phyloP scores from a whole-genome alignment of 1,140 invertebrate genomes.

The Neodiprion fabricii region DNA sequence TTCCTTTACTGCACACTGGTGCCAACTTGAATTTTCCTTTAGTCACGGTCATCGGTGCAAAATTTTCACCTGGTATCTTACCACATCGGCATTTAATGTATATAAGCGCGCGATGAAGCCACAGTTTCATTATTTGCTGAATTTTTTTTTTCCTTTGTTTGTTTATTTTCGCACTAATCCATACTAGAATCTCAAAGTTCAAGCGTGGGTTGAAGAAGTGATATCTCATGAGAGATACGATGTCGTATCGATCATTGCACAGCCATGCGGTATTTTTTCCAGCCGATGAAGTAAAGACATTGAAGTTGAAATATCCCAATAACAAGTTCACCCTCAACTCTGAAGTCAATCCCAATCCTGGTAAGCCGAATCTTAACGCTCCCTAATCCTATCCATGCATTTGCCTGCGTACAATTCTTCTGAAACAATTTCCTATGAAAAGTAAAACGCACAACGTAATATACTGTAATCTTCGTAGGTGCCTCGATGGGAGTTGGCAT shows the following conservation, averaged over 20 bases:
- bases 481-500: slow-evolving; percentile 94
- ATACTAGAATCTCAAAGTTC: no score
- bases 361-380: slow-evolving; percentile 27
- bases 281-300: slow-evolving; percentile 31
- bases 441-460: not conserved
- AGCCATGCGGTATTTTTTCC: slow-evolving; percentile 17
- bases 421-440: not conserved
- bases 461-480: slow-evolving; percentile 65
- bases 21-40: not conserved
- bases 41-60: not conserved
- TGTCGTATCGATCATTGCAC: not conserved
- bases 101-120: not conserved
- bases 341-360: slow-evolving; percentile 29
- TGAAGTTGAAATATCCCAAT: slow-evolving; percentile 28
- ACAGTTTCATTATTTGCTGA: no score
- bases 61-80: not conserved
- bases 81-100: not conserved
- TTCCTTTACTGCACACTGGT: not conserved
- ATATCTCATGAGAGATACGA: no score
- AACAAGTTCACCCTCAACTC: slow-evolving; percentile 17
- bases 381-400: not conserved
- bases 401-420: not conserved
- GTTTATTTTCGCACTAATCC: no score
- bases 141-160: no score
- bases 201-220: no score